These are phyloP conservation scores for Drosophila imparisetae DNA, from an alignment of 2,888 invertebrate genomes.

Conservation along the genomic window DNA sequence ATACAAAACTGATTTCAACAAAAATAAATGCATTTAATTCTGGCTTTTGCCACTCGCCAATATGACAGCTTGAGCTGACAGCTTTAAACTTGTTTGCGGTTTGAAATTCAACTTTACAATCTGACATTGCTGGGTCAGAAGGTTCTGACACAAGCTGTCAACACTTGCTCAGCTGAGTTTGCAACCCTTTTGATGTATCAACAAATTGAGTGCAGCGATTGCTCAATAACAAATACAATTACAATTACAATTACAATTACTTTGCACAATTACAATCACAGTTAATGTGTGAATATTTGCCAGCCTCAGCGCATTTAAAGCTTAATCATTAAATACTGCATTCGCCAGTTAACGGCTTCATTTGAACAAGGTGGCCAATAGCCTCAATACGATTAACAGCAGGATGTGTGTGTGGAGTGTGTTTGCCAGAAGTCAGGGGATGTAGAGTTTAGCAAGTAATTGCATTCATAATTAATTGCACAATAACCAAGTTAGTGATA, in stretches of 20 bases:
- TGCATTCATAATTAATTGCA: constrained; percentile 42
- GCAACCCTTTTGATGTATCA: neutral
- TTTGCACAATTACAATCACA: constrained; percentile 43
- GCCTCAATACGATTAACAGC: constrained; percentile 46
- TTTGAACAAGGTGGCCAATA: constrained; percentile 29
- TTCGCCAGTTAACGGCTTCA: constrained; percentile 45
- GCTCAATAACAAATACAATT: neutral
- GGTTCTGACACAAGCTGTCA: constrained; percentile 21
- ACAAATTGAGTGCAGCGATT: constrained; percentile 9
- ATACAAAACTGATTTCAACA: neutral
- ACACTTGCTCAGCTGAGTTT: constrained; percentile 7
- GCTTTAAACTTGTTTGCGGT: constrained; percentile 22
- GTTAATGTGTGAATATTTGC: constrained; percentile 55
- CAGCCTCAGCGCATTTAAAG: constrained; percentile 46
- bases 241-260: constrained; percentile 20
- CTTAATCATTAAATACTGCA: constrained; percentile 63
- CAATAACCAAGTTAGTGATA: constrained; percentile 32
- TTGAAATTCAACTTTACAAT: constrained; percentile 6
- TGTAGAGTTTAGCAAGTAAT: constrained; percentile 5
- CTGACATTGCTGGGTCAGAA: constrained; percentile 11
- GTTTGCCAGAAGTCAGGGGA: neutral
- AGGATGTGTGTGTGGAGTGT: constrained; percentile 33
- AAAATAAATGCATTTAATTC: neutral
- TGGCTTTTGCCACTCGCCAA: neutral
- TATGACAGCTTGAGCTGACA: constrained; percentile 27